Conservation (phyloP, 2,113 vertebrate genomes). For the Amblyopsis rosae region DNA sequence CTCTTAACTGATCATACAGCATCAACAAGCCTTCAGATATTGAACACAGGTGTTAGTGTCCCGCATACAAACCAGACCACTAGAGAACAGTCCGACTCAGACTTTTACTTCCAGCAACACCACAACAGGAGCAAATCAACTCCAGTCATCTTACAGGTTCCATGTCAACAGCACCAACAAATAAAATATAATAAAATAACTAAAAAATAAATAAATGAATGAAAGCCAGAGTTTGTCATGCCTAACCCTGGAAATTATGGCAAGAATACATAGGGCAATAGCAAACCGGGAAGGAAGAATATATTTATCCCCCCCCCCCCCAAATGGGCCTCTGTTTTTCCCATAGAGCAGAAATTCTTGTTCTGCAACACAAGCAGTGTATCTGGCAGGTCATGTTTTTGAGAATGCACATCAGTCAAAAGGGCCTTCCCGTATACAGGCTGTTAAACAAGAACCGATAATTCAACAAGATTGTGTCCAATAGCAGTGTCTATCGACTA, state of each 20-base stretch:
- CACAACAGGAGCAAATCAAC: neutral
- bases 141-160: neutral
- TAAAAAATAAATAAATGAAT: too few species aligned
- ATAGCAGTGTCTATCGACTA: neutral
- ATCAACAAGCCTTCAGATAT: conserved; percentile 8
- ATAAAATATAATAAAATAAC: too few species aligned
- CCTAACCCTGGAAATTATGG: neutral
- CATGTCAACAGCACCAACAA: neutral
- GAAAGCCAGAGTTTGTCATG: neutral
- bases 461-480: neutral
- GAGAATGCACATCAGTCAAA: neutral
- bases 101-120: neutral
- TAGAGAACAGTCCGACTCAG: neutral
- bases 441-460: conserved; percentile 6
- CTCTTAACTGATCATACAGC: neutral
- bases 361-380: conserved; percentile 19
- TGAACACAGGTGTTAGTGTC: conserved; percentile 12
- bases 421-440: neutral
- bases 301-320: neutral
- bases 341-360: conserved; percentile 47
- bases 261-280: conserved; percentile 20
- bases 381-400: conserved; percentile 22
- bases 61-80: neutral
- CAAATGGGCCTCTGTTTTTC: conserved; percentile 38
- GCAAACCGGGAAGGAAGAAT: conserved; percentile 44